These are phyloP conservation scores for Spodoptera picta DNA, from an alignment of 2,888 invertebrate genomes.

Conservation along the genomic window DNA sequence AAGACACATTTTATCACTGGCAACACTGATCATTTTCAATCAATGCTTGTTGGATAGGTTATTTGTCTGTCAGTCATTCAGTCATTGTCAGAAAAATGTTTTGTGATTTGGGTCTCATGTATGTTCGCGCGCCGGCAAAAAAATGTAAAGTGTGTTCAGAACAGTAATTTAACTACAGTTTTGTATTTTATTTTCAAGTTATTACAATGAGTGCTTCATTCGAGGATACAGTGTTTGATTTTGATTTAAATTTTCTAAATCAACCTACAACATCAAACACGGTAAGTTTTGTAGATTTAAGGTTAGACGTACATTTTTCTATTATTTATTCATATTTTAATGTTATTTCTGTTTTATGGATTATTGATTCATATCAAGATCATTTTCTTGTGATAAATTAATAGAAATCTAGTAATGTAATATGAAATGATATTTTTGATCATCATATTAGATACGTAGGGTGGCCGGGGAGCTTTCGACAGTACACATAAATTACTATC, in stretches of 20 bases:
- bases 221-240: constrained; percentile 64
- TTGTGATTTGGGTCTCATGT: constrained; percentile 7
- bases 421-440: too few relatives aligned
- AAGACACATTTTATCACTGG: not conserved
- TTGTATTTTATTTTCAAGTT: constrained; percentile 4
- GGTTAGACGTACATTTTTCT: constrained; percentile 42
- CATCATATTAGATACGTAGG: too few relatives aligned
- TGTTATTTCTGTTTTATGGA: not conserved
- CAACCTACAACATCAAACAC: constrained; percentile 55
- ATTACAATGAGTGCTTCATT: constrained; percentile 46
- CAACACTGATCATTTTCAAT: not conserved
- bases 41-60: not conserved
- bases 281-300: constrained; percentile 65
- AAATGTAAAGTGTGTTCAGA: constrained; percentile 22
- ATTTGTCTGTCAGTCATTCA: too few relatives aligned
- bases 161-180: constrained; percentile 6
- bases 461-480: too few relatives aligned
- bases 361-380: too few relatives aligned
- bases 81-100: not conserved
- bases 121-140: constrained; percentile 52
- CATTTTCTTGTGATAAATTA: too few relatives aligned
- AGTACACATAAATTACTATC: too few relatives aligned
- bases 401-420: too few relatives aligned
- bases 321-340: not conserved
- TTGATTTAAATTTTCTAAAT: constrained; percentile 74